Percentiles rank a stretch among this genome's conserved stretches.
Conservation (phyloP, 2,113 vertebrate species). For the Herpailurus yagouaroundi region DNA sequence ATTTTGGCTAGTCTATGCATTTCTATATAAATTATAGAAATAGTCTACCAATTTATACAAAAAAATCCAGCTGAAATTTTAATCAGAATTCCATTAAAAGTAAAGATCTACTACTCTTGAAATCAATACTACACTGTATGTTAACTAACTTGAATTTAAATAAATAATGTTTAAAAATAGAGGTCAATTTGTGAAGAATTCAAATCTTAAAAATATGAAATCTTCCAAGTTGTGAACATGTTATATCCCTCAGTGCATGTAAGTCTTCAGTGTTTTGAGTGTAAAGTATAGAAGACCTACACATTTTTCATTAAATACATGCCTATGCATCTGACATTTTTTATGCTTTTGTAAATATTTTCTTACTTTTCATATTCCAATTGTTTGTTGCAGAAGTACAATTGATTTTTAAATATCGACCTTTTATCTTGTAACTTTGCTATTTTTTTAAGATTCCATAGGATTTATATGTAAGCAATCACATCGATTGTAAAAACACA, state of each 20-base stretch:
- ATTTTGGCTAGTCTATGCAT: background rate
- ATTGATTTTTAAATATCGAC: background rate
- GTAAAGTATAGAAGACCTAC: background rate
- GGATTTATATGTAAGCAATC: background rate
- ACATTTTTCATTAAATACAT: background rate
- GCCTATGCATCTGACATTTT: background rate
- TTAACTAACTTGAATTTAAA: no score
- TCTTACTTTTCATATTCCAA: background rate
- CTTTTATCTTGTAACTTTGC: background rate
- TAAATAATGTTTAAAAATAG: background rate
- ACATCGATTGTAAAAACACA: background rate
- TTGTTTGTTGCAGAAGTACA: background rate
- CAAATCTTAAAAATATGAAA: slow-evolving; percentile 30
- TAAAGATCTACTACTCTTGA: background rate
- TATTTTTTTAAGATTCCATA: background rate
- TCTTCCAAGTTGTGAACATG: background rate
- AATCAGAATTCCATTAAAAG: background rate
- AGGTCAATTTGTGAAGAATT: background rate
- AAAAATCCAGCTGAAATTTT: background rate
- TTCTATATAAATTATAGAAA: background rate
- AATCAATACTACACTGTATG: no score
- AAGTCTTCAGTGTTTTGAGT: background rate
- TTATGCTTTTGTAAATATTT: background rate
- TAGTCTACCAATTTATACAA: background rate
- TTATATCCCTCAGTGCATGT: background rate